phyloP scores from a whole-genome alignment of 2,113 vertebrate species.

The Rousettus leschenaultii region DNA sequence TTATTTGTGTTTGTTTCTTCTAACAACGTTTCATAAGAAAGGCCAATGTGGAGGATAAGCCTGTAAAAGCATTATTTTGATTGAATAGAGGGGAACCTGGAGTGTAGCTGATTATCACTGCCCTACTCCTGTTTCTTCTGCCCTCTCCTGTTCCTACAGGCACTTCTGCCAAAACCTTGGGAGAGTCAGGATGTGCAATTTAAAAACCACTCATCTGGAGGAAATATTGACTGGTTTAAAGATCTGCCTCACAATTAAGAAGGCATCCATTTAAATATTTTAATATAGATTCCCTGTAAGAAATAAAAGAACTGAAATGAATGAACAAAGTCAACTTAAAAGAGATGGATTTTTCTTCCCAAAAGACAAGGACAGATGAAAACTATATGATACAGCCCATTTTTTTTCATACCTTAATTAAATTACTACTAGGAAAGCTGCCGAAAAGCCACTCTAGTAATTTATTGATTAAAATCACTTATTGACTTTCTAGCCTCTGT shows the following conservation, averaged over 20 bases:
- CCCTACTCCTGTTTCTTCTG: background rate
- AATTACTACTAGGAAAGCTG: conserved; percentile 38
- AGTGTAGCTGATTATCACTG: background rate
- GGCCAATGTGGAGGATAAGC: background rate
- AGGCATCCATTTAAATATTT: background rate
- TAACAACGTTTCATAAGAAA: background rate
- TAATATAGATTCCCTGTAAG: background rate
- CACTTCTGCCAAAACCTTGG: background rate
- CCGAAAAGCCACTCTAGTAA: background rate
- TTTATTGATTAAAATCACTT: conserved; percentile 59
- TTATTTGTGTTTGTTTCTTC: background rate
- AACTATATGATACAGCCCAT: background rate
- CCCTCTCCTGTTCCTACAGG: background rate
- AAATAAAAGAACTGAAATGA: background rate
- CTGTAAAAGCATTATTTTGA: background rate
- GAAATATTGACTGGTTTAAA: conserved; percentile 20
- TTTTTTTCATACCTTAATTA: conserved; percentile 42
- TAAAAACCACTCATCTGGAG: background rate
- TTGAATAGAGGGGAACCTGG: background rate
- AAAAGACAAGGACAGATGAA: conserved; percentile 48
- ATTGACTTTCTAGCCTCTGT: conserved; percentile 43
- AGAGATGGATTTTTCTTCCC: conserved; percentile 10
- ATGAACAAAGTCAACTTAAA: background rate
- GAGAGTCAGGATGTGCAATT: background rate
- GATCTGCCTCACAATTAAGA: background rate